Evolutionary conservation across 2,113 vertebrate genomes (phyloP), one percentile per base, ranked within the genome.

Genomic region (Paratilapia polleni): DNA sequence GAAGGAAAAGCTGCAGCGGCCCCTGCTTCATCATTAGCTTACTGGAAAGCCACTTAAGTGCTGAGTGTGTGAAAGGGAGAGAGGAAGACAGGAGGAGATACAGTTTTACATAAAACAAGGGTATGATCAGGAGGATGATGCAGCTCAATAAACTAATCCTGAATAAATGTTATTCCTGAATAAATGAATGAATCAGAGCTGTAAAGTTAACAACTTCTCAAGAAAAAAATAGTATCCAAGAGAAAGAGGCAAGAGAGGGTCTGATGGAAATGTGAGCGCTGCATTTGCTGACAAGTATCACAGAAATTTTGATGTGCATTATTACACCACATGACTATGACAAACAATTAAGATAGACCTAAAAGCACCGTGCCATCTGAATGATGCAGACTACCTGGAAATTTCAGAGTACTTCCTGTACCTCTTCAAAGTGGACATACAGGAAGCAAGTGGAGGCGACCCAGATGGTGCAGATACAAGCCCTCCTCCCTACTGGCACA

Each of bases 391-490:
- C 75, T 84, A 88, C 92, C 89, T 89, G 86, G 68, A 79, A 80
- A 56, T 59, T 31, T 83, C 68, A 80, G 63, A 47, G 78, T 70
- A 70, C 66, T 70, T 70, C 66, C 66, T 49, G 43, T 70, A 49
- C 43, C 24, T 12, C 19, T 86, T 88, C 60, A 84, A 78, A 84
- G 77, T 83, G 70, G 81, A 92, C 81, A 80, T 61, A 84, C 91
- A 93, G 91, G 90, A 93, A 95, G 89, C 75, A 77, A 92, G 86
- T 75, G 79, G 93, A 95, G 91, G 92, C 85, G 22, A 88, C 84
- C 93, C 93, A 95, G 93, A 94, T 95, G 93, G 93, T 92, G 90
- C 89, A 90, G 88, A 95, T 80, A 92, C 91, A 92, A 84, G 85
- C 84, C 76, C 83, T 91, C 77, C 80, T 89, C 89, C 81, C 86